Evolutionary conservation across 2,888 invertebrate genomes (phyloP), one percentile per base, ranked within the genome.

Genomic region (Keiferia lycopersicella): DNA sequence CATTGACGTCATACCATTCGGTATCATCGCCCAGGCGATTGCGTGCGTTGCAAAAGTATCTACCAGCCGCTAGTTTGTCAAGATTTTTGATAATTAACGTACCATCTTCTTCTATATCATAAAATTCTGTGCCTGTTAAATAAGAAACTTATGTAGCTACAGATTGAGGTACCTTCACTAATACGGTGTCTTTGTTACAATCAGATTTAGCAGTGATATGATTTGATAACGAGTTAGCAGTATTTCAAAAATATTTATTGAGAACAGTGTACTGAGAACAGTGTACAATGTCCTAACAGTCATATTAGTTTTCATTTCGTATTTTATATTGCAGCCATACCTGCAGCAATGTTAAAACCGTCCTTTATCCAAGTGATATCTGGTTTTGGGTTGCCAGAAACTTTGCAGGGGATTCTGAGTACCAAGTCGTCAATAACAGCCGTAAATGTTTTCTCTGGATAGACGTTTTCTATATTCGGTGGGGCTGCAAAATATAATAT

Each of bases 381-480:
- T 1, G 87, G 87, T 59, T 74, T 73, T 0, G 87, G 87, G 22
- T 67, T 73, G 0, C 86, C 87, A 0, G 65, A 70, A 0, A 78
- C 76, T 16, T 71, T 70, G 67, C 86, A 86, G 0, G 76, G 77
- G 14, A 87, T 71, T 26, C 66, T 69, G 0, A 81, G 59, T 4
- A 71, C 60, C n/a, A 70, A 51, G 56, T 84, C 85, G 0, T 74
- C 80, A 1, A 65, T 41, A 0, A 84, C 72, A 0, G 71, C 75
- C 22, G 45, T 65, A 2, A 65, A 72, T 4, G 62, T 66, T 30
- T 64, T 22, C 14, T 70, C 64, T 6, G 38, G 62, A 61, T 62
- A 39, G 7, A 41, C 16, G 34, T 76, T 69, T 10, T 65, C 41
- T 30, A 85, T 83, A 0, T 51, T 57, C 0, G 83, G 80, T 10